Evolutionary conservation across 2,797 vertebrate genomes (phyloP).

Genomic region (Kryptopterus vitreolus): DNA sequence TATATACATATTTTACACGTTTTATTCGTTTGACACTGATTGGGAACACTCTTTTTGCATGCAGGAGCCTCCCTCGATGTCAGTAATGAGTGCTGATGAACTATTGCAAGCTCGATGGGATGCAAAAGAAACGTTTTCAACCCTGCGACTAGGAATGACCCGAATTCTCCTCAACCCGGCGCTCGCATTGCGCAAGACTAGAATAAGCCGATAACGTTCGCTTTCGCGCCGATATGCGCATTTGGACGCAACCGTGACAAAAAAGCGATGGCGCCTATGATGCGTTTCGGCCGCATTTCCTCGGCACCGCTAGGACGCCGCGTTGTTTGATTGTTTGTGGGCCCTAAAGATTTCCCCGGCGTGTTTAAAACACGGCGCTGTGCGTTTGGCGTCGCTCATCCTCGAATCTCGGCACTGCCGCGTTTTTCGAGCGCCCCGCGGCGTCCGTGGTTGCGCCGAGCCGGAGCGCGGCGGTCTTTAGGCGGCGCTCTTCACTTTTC

Average conservation of each 20-base stretch:
- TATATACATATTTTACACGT: too few species aligned
- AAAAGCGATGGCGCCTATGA: neutral
- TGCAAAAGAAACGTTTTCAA: neutral
- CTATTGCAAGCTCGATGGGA: too few species aligned
- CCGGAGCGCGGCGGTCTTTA: constrained; percentile 78
- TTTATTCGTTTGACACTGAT: too few species aligned
- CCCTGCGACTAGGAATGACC: neutral
- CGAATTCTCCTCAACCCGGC: neutral
- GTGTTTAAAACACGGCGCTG: too few species aligned
- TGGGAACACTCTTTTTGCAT: neutral
- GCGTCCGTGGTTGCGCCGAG: constrained; percentile 68
- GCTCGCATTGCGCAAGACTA: neutral
- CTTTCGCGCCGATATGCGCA: too few species aligned
- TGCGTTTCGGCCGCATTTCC: neutral
- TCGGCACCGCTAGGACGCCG: neutral
- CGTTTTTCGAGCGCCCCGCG: constrained; percentile 68
- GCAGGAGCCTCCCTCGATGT: neutral
- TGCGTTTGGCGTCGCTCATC: constrained; percentile 81
- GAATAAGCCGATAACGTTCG: neutral
- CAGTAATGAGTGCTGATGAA: neutral
- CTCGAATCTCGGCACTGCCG: constrained; percentile 57
- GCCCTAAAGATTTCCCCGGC: too few species aligned
- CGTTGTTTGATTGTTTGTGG: too few species aligned
- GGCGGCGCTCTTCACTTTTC: constrained; percentile 84
- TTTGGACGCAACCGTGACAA: neutral